These are phyloP conservation scores for Papilio glaucus DNA, from an alignment of 1,140 invertebrate genomes.

Conservation along the genomic window DNA sequence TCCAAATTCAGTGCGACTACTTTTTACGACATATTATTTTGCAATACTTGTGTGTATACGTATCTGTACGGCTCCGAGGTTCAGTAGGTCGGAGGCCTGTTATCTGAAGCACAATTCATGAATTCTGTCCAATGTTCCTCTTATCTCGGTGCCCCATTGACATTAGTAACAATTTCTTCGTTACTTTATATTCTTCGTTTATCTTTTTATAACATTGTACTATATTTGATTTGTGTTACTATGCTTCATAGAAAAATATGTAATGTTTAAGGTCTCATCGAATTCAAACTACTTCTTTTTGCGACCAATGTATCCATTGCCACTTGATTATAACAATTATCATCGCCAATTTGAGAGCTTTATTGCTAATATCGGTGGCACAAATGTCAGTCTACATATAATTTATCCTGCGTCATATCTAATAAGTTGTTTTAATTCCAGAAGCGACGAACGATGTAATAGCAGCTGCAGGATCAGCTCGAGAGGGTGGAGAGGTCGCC, in stretches of 20 bases:
- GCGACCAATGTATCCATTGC: too few relatives aligned
- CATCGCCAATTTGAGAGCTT: background rate
- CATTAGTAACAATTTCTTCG: constrained; percentile 30
- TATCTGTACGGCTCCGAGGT: constrained; percentile 36
- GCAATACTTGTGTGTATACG: background rate
- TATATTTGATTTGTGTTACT: too few relatives aligned
- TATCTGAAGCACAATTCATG: constrained; percentile 50
- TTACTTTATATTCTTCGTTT: background rate
- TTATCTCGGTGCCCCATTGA: constrained; percentile 37
- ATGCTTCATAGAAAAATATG: too few relatives aligned
- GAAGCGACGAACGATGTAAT: constrained; percentile 68
- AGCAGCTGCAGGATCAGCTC: constrained; percentile 51
- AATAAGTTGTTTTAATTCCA: constrained; percentile 50
- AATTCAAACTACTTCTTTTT: too few relatives aligned
- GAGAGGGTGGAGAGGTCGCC: constrained; percentile 57
- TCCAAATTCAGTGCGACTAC: background rate
- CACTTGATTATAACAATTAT: too few relatives aligned
- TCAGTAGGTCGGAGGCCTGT: constrained; percentile 55
- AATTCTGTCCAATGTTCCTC: constrained; percentile 42
- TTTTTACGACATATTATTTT: constrained; percentile 20
- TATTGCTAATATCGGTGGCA: background rate
- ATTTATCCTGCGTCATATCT: background rate
- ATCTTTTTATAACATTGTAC: too few relatives aligned
- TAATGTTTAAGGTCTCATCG: too few relatives aligned
- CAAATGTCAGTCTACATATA: background rate